These are phyloP conservation scores for Saimiri boliviensis DNA, from an alignment of 2,113 vertebrate genomes.

Conservation along the genomic window DNA sequence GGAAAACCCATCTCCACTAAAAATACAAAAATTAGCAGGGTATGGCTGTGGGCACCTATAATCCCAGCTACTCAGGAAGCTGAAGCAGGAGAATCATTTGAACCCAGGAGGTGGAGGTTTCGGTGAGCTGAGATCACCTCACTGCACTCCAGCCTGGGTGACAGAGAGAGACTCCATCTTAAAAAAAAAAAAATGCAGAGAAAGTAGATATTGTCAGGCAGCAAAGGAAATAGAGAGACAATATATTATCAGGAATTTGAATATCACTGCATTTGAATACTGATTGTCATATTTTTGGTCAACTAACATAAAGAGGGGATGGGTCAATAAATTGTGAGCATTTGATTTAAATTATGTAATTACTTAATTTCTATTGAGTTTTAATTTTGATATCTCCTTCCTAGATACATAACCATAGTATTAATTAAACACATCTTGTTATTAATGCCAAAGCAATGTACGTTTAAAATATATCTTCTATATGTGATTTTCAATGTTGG, in stretches of 20 bases:
- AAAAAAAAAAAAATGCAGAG: no score
- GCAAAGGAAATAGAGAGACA: background rate
- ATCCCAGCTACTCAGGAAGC: no score
- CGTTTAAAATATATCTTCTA: background rate
- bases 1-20: no score
- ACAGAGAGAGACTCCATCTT: no score
- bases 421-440: background rate
- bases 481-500: background rate
- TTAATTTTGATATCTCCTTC: background rate
- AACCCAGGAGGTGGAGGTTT: no score
- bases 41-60: no score
- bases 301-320: background rate
- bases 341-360: conserved; percentile 18
- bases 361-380: conserved; percentile 11
- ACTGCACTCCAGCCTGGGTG: no score
- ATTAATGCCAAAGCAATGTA: background rate
- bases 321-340: background rate
- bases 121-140: no score
- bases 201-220: background rate
- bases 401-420: background rate
- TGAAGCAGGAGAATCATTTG: no score
- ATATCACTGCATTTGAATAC: background rate
- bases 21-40: no score
- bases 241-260: background rate
- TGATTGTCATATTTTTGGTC: background rate